phyloP scores from a whole-genome alignment of 2,888 invertebrate species.

The Lithodes maja region DNA sequence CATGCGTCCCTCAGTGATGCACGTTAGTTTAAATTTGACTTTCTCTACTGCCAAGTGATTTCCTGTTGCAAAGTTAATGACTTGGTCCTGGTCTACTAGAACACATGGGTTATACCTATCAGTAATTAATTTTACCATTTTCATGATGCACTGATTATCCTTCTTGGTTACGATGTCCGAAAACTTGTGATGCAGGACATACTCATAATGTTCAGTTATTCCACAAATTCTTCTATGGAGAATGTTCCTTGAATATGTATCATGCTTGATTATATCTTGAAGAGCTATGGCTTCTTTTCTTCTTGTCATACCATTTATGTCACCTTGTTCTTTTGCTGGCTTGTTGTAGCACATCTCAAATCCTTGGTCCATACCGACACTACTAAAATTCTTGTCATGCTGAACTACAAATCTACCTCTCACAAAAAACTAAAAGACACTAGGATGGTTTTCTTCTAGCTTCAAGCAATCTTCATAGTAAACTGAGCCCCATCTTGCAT shows the following conservation, averaged over 20 bases:
- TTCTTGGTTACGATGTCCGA: conserved; percentile 16
- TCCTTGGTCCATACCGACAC: conserved; percentile 27
- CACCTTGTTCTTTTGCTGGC: conserved; percentile 22
- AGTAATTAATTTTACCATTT: conserved; percentile 25
- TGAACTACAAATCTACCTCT: conserved; percentile 33
- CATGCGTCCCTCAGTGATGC: too few relatives aligned
- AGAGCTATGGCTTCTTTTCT: conserved; percentile 35
- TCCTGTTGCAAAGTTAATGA: conserved; percentile 30
- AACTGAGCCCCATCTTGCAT: conserved; percentile 31
- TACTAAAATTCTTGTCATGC: conserved; percentile 27
- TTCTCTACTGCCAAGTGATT: not conserved
- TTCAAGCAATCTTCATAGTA: conserved; percentile 29
- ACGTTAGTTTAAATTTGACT: too few relatives aligned
- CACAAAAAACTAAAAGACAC: conserved; percentile 14
- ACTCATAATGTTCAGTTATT: conserved; percentile 21
- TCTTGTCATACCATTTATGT: conserved; percentile 26
- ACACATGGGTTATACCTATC: conserved; percentile 31
- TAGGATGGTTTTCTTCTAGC: not conserved
- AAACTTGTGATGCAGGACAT: conserved; percentile 25
- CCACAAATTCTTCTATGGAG: conserved; percentile 25
- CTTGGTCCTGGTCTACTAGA: conserved; percentile 26
- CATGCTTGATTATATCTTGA: conserved; percentile 33
- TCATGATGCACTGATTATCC: conserved; percentile 13
- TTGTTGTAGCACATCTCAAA: conserved; percentile 34
- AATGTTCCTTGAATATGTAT: conserved; percentile 26